Evolutionary conservation across 2,888 invertebrate species (phyloP).

Genomic region (Harmothoe impar): DNA sequence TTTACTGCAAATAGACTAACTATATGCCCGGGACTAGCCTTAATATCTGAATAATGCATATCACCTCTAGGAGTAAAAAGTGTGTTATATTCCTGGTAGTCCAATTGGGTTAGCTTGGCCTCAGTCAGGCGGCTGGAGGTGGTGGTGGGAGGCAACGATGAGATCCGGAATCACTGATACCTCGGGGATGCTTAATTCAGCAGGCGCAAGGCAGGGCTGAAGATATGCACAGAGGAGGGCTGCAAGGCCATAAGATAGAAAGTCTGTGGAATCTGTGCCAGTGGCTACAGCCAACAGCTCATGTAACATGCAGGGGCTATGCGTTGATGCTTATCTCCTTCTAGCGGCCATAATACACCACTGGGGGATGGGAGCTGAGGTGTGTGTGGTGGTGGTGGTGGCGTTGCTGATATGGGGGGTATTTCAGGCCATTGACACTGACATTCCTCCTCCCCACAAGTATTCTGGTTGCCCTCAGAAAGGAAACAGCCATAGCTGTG

Average conservation of each 20-base stretch:
- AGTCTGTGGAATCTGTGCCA: slow-evolving; percentile 38
- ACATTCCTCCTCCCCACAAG: not conserved
- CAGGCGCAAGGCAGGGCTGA: not conserved
- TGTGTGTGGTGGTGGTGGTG: no score
- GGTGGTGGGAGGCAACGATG: not conserved
- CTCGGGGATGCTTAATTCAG: slow-evolving; percentile 10
- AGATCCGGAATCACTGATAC: not conserved
- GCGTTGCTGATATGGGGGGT: not conserved
- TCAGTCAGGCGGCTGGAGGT: not conserved
- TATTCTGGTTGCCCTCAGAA: no score
- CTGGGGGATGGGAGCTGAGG: not conserved
- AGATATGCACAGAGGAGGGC: slow-evolving; percentile 42
- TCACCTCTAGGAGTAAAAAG: not conserved
- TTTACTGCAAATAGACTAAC: not conserved
- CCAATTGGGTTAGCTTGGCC: not conserved
- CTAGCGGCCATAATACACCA: not conserved
- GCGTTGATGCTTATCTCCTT: slow-evolving; percentile 1
- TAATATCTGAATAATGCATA: not conserved
- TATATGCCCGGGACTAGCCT: not conserved
- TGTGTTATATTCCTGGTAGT: not conserved
- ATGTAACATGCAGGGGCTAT: slow-evolving; percentile 32
- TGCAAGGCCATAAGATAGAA: slow-evolving; percentile 7
- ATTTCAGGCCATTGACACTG: not conserved
- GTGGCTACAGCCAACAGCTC: slow-evolving; percentile 35
- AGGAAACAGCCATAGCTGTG: not conserved